A percentile compares a stretch with the other conserved stretches of the same genome.
phyloP scores from a whole-genome alignment of 2,797 vertebrate species.

The Channallabes apus region DNA sequence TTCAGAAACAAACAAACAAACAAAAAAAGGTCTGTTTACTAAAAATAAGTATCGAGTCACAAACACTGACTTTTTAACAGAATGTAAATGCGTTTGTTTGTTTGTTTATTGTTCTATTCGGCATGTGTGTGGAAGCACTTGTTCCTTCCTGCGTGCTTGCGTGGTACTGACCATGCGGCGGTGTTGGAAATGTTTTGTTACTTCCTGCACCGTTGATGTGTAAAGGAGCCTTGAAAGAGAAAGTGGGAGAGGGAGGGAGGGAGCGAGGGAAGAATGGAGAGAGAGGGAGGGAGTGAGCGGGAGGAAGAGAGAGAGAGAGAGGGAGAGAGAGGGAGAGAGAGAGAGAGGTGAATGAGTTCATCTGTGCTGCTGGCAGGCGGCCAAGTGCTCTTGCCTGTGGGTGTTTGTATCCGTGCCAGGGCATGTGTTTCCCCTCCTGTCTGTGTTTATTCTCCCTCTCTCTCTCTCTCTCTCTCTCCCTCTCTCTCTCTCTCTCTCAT shows the following conservation, averaged over 20 bases:
- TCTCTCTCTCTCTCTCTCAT: constrained; percentile 27
- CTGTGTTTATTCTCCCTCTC: constrained; percentile 73
- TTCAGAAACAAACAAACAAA: background rate
- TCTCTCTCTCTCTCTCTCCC: constrained; percentile 22
- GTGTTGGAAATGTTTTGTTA: background rate
- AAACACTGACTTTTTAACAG: background rate
- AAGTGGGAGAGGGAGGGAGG: constrained; percentile 26
- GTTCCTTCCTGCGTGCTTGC: background rate
- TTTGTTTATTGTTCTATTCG: background rate
- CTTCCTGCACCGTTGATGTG: background rate
- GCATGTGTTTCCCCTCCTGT: constrained; percentile 78
- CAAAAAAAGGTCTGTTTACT: background rate
- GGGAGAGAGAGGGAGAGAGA: constrained; percentile 31
- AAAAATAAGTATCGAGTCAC: background rate
- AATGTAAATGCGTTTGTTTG: background rate
- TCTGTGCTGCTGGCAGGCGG: constrained; percentile 68
- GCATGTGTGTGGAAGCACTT: background rate
- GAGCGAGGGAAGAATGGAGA: background rate
- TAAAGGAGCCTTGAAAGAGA: constrained; percentile 58
- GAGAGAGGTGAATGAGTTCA: constrained; percentile 76
- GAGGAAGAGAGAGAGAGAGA: no score
- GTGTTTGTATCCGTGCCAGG: constrained; percentile 76
- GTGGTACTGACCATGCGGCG: background rate
- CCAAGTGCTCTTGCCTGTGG: constrained; percentile 68
- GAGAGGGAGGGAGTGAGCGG: constrained; percentile 46